Conservation (phyloP, 1,140 invertebrate genomes). For the Saccostrea echinata region DNA sequence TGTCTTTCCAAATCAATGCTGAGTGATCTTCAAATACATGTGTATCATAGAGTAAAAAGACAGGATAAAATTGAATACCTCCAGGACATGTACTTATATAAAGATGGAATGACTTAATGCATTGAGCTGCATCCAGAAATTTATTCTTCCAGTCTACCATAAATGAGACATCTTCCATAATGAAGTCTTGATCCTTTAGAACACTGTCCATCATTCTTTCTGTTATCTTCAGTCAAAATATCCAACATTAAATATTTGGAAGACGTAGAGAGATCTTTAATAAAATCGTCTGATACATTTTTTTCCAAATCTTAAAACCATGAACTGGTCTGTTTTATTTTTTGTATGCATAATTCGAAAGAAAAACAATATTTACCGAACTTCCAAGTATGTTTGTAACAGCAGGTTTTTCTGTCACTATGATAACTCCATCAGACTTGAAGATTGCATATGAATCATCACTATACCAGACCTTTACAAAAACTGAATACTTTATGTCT, state of each 20-base stretch:
- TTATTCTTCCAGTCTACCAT: slow-evolving; percentile 53
- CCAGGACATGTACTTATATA: slow-evolving; percentile 50
- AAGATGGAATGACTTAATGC: slow-evolving; percentile 36
- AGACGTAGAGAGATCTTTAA: too few relatives aligned
- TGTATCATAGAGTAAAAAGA: too few relatives aligned
- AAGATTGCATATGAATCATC: slow-evolving; percentile 46
- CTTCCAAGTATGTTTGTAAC: slow-evolving; percentile 45
- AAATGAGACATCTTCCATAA: slow-evolving; percentile 29
- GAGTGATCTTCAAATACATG: not conserved
- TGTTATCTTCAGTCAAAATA: slow-evolving; percentile 17
- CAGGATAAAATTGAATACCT: slow-evolving; percentile 16
- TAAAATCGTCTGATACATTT: too few relatives aligned
- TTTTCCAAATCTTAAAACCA: too few relatives aligned
- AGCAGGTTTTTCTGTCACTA: slow-evolving; percentile 11
- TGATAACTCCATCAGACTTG: slow-evolving; percentile 49
- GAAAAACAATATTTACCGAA: slow-evolving; percentile 35
- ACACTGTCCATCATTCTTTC: slow-evolving; percentile 19
- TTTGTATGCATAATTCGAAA: too few relatives aligned
- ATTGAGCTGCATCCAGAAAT: slow-evolving; percentile 21
- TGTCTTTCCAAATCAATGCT: not conserved
- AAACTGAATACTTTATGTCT: slow-evolving; percentile 46
- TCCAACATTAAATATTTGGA: not conserved
- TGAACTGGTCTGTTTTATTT: too few relatives aligned
- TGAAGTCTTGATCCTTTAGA: slow-evolving; percentile 41
- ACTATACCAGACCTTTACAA: slow-evolving; percentile 46